Evolutionary conservation across 2,113 vertebrate species (phyloP).

Genomic region (Indicator indicator): DNA sequence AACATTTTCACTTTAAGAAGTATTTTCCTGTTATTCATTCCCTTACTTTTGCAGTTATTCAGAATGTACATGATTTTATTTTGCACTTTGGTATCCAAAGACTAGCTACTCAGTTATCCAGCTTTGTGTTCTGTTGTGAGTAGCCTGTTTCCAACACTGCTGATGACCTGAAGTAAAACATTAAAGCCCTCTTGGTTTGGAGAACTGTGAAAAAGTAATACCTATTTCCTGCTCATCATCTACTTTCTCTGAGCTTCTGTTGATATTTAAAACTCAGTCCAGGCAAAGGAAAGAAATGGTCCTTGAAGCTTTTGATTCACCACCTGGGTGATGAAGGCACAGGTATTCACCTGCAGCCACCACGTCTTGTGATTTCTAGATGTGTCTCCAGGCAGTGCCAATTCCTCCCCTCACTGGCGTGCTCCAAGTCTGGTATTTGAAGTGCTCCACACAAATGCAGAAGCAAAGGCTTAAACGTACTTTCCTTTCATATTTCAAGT

Average conservation of each 20-base stretch:
- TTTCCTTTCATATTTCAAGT: neutral
- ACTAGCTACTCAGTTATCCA: neutral
- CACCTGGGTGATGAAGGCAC: neutral
- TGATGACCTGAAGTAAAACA: neutral
- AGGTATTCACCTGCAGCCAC: too few relatives aligned
- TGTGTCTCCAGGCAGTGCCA: neutral
- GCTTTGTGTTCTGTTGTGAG: neutral
- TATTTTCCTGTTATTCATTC: neutral
- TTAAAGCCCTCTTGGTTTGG: neutral
- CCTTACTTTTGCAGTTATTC: neutral
- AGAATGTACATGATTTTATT: neutral
- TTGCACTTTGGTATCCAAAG: neutral
- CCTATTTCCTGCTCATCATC: neutral
- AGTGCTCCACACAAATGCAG: neutral
- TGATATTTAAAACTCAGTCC: neutral
- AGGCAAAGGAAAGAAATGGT: neutral
- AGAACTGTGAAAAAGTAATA: neutral
- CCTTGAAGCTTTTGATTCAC: neutral
- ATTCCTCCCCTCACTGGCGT: accelerated
- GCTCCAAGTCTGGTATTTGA: neutral
- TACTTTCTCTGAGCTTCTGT: neutral
- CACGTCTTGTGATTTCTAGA: neutral
- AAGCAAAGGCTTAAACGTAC: neutral
- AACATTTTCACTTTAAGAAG: neutral
- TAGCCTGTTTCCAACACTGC: neutral